Evolutionary conservation across 1,140 invertebrate genomes (phyloP).

Genomic region (Glossosoma conforme): DNA sequence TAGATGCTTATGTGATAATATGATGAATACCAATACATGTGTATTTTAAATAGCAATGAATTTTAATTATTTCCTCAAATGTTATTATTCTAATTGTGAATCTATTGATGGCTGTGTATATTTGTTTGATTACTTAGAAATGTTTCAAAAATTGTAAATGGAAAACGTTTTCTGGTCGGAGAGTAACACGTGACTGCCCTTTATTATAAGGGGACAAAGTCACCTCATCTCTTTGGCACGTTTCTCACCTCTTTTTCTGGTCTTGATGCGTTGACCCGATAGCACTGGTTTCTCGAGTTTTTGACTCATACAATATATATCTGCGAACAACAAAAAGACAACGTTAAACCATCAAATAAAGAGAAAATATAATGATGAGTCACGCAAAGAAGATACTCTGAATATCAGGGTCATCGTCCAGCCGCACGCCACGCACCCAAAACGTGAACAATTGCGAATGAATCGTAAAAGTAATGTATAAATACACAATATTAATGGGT

Average conservation of each 20-base stretch:
- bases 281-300: slow-evolving; percentile 99
- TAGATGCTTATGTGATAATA: no score
- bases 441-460: background rate
- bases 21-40: no score
- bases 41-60: no score
- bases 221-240: no score
- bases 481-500: background rate
- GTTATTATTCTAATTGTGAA: no score
- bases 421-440: background rate
- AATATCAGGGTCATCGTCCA: slow-evolving; percentile 23
- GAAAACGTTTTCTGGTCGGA: no score
- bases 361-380: background rate
- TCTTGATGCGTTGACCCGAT: slow-evolving; percentile 99
- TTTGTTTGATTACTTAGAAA: no score
- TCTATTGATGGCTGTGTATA: no score
- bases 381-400: slow-evolving; percentile 1
- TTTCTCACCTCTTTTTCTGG: slow-evolving; percentile 98
- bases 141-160: no score
- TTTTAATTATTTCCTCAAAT: no score
- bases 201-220: no score
- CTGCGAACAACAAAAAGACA: slow-evolving; percentile 60
- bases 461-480: background rate
- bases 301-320: slow-evolving; percentile 99
- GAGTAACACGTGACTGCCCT: no score
- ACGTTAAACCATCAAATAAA: background rate